Evolutionary conservation across 2,888 invertebrate species (phyloP).

Genomic region (Rambutsinella grinnellia): DNA sequence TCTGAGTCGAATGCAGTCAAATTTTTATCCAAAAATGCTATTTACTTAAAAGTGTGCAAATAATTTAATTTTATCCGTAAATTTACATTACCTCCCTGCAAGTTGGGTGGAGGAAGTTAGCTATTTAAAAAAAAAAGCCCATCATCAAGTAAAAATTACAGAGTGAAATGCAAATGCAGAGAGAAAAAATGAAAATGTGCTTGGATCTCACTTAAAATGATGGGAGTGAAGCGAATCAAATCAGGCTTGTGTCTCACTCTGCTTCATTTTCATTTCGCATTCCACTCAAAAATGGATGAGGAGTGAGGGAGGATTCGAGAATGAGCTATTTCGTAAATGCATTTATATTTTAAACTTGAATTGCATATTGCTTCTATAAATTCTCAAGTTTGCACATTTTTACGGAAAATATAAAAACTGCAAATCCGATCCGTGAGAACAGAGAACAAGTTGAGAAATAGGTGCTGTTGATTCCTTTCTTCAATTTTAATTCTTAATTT

Average conservation of each 20-base stretch:
- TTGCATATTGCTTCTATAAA: too few relatives aligned
- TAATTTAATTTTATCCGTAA: not conserved
- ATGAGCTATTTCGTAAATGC: too few relatives aligned
- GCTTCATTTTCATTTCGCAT: conserved; percentile 9
- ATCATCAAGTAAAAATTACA: not conserved
- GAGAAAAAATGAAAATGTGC: not conserved
- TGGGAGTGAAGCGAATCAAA: conserved; percentile 29
- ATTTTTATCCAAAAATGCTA: too few relatives aligned
- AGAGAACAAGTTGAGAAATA: too few relatives aligned
- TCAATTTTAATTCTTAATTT: too few relatives aligned
- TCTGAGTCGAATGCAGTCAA: too few relatives aligned
- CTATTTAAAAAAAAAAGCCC: not conserved
- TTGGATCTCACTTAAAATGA: not conserved
- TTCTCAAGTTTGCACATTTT: too few relatives aligned
- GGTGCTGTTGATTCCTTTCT: too few relatives aligned
- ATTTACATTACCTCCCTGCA: not conserved
- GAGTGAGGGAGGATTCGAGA: not conserved
- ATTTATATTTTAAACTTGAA: too few relatives aligned
- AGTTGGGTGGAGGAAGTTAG: conserved; percentile 14
- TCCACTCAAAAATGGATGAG: not conserved
- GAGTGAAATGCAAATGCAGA: not conserved
- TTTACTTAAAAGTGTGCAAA: too few relatives aligned
- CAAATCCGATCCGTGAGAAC: too few relatives aligned
- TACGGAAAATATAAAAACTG: too few relatives aligned
- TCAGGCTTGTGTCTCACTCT: conserved; percentile 26